Percentiles rank a stretch among this genome's conserved stretches.
phyloP scores from a whole-genome alignment of 2,113 vertebrate genomes.

The Psammodynastes pulverulentus region DNA sequence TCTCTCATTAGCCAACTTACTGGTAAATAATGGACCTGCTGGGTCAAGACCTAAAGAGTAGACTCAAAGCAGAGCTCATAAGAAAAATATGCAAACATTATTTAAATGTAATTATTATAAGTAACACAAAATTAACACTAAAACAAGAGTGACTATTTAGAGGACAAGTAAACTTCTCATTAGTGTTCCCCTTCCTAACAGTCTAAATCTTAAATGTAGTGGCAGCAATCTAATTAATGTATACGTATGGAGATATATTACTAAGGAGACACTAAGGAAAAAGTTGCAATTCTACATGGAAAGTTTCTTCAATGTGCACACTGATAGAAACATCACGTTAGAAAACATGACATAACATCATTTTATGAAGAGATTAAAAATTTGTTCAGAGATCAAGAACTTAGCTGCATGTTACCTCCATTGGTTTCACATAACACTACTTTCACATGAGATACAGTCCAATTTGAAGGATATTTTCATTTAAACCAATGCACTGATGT shows the following conservation, averaged over 20 bases:
- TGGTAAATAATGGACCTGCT: conserved; percentile 85
- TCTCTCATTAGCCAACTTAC: conserved; percentile 67
- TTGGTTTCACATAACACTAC: background rate
- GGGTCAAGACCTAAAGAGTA: conserved; percentile 83
- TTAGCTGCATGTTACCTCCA: background rate
- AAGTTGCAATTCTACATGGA: background rate
- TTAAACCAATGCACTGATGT: background rate
- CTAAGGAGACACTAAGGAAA: background rate
- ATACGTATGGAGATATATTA: background rate
- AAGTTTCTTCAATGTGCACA: background rate
- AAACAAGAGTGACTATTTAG: background rate
- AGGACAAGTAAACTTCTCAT: background rate
- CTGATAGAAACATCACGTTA: background rate
- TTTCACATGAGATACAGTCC: background rate
- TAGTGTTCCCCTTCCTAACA: background rate
- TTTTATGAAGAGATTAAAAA: background rate
- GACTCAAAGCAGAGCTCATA: background rate
- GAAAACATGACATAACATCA: background rate
- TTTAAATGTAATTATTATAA: background rate
- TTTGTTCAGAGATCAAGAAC: background rate
- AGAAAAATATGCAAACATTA: background rate
- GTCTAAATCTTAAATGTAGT: background rate
- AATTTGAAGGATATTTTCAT: background rate
- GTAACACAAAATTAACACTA: background rate
- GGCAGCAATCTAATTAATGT: background rate